These are phyloP conservation scores for Hyalella azteca DNA, from an alignment of 2,888 invertebrate species.

Conservation along the genomic window DNA sequence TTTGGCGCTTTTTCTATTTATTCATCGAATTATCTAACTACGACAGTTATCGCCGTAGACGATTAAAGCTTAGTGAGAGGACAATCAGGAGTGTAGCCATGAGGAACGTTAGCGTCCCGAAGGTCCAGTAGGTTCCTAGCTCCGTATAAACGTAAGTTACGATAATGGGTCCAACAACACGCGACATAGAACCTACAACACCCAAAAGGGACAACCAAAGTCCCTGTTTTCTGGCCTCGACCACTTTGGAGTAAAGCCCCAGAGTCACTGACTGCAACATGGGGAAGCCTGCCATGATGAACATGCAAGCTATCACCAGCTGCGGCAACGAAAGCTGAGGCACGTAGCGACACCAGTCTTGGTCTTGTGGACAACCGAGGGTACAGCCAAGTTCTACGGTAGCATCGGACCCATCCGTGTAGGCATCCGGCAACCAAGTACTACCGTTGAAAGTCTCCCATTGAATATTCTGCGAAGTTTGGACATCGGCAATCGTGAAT, in stretches of 20 bases:
- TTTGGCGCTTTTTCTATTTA: too few species aligned
- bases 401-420: neutral
- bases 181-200: neutral
- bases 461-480: neutral
- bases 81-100: neutral
- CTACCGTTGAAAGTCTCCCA: neutral
- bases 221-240: neutral
- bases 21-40: too few species aligned
- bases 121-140: slow-evolving; percentile 20
- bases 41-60: neutral
- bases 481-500: neutral
- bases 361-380: neutral
- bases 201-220: slow-evolving; percentile 35
- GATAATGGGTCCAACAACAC: slow-evolving; percentile 15
- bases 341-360: slow-evolving; percentile 20
- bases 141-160: slow-evolving; percentile 31
- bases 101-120: neutral
- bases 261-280: slow-evolving; percentile 19
- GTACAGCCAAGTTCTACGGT: neutral
- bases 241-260: slow-evolving; percentile 26
- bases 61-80: neutral
- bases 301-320: slow-evolving; percentile 9
- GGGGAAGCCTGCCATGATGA: slow-evolving; percentile 24
- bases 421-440: too few species aligned
- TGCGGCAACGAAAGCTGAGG: slow-evolving; percentile 27